A percentile compares a stretch with the other conserved stretches of the same genome.
phyloP scores from a whole-genome alignment of 2,113 vertebrate genomes.

The Cololabis saira region DNA sequence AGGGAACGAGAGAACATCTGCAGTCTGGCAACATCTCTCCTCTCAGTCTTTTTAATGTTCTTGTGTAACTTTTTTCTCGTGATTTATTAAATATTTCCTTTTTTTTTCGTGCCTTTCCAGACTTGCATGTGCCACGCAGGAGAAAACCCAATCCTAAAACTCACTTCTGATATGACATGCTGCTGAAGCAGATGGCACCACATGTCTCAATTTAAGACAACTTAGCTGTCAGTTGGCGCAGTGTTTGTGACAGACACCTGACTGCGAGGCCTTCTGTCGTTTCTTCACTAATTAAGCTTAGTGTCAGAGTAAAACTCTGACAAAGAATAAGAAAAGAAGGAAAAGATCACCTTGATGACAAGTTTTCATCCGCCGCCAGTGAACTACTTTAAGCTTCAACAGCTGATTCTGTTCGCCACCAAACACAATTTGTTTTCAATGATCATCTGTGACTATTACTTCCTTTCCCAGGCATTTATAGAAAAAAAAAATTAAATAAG shows the following conservation, averaged over 20 bases:
- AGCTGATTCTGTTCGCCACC: neutral
- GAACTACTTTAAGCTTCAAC: neutral
- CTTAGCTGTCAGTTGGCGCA: conserved; percentile 34
- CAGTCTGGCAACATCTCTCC: no score
- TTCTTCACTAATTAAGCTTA: conserved; percentile 44
- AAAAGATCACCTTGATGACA: conserved; percentile 17
- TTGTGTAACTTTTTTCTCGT: no score
- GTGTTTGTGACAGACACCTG: conserved; percentile 56
- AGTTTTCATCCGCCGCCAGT: conserved; percentile 5
- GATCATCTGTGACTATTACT: neutral
- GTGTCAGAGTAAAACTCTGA: conserved; percentile 20
- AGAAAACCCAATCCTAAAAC: neutral
- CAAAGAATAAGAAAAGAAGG: conserved; percentile 43
- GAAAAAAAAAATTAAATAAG: no score
- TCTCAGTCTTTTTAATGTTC: no score
- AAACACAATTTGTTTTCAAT: neutral
- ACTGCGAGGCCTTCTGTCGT: conserved; percentile 54
- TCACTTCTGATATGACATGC: conserved; percentile 16
- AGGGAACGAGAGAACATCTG: no score
- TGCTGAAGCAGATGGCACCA: conserved; percentile 46
- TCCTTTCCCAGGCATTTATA: no score
- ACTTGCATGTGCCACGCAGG: conserved; percentile 7
- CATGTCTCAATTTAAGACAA: conserved; percentile 22
- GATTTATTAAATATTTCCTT: no score
- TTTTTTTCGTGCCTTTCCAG: neutral